Evolutionary conservation across 2,888 invertebrate species (phyloP).

Genomic region (Caenorhabditis becei): DNA sequence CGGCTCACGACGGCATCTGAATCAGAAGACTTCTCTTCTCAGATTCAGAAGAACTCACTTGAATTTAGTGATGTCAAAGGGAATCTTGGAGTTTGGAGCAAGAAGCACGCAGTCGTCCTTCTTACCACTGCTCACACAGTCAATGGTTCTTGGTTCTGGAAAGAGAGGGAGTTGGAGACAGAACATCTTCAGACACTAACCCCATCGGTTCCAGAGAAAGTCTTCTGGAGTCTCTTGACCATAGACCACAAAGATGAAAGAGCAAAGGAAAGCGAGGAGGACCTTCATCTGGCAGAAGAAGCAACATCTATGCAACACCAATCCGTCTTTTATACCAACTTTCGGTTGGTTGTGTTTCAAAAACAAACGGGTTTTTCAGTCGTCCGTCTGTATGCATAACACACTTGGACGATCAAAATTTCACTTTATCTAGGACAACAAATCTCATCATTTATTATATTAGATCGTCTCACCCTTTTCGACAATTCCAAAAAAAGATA

Average conservation of each 20-base stretch:
- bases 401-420: slow-evolving; percentile 39
- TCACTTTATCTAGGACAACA: slow-evolving; percentile 53
- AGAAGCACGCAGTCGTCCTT: slow-evolving; percentile 72
- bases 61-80: slow-evolving; percentile 72
- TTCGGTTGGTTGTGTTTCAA: slow-evolving; percentile 47
- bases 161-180: background rate
- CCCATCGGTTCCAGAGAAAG: slow-evolving; percentile 69
- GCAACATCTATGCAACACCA: slow-evolving; percentile 10
- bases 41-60: slow-evolving; percentile 46
- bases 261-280: slow-evolving; percentile 10
- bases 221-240: slow-evolving; percentile 50
- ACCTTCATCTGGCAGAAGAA: slow-evolving; percentile 12
- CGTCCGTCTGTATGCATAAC: slow-evolving; percentile 12
- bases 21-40: background rate
- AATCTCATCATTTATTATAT: slow-evolving; percentile 50
- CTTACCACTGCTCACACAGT: slow-evolving; percentile 72
- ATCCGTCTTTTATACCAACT: slow-evolving; percentile 40
- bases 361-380: slow-evolving; percentile 38
- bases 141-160: slow-evolving; percentile 77
- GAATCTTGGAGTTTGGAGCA: slow-evolving; percentile 72
- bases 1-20: slow-evolving; percentile 75
- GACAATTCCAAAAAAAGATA: slow-evolving; percentile 23
- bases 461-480: slow-evolving; percentile 56
- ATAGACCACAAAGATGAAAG: slow-evolving; percentile 3
- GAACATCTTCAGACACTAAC: slow-evolving; percentile 26